phyloP scores from a whole-genome alignment of 2,888 invertebrate species.

The Melangyna quadrimaculata region DNA sequence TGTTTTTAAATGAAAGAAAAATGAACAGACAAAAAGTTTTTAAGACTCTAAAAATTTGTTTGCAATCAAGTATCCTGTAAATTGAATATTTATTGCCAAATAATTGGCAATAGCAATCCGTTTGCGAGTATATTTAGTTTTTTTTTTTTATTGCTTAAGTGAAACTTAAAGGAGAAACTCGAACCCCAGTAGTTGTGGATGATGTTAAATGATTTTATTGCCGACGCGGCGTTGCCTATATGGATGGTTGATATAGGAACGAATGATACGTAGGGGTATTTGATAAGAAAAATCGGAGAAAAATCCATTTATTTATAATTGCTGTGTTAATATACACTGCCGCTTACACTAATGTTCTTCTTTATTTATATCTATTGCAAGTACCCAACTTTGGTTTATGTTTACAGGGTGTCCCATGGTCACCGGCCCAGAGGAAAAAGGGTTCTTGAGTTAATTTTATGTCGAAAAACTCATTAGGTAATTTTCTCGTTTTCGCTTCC shows the following conservation, averaged over 20 bases:
- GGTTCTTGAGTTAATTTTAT: too few species aligned
- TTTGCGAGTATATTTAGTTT: too few species aligned
- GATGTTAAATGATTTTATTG: conserved; percentile 70
- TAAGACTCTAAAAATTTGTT: conserved; percentile 18
- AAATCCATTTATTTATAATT: neutral
- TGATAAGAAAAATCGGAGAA: neutral
- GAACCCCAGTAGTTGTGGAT: conserved; percentile 57
- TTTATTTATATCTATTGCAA: too few species aligned
- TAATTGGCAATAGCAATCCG: neutral
- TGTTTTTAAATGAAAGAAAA: neutral
- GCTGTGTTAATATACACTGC: too few species aligned
- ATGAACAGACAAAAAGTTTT: neutral
- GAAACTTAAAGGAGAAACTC: neutral
- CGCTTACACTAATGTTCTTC: too few species aligned
- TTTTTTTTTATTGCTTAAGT: neutral
- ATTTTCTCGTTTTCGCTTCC: too few species aligned
- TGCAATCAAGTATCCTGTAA: conserved; percentile 7
- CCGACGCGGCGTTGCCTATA: conserved; percentile 39
- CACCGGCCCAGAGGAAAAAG: too few species aligned
- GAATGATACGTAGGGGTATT: neutral
- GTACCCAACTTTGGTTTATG: too few species aligned
- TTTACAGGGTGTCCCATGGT: too few species aligned
- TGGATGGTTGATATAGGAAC: conserved; percentile 27
- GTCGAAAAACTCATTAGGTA: too few species aligned
- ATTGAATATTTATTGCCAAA: conserved; percentile 30